Percentiles rank a stretch among this genome's conserved stretches.
phyloP scores from a whole-genome alignment of 2,888 invertebrate species.

The Epirrhoe tristata region DNA sequence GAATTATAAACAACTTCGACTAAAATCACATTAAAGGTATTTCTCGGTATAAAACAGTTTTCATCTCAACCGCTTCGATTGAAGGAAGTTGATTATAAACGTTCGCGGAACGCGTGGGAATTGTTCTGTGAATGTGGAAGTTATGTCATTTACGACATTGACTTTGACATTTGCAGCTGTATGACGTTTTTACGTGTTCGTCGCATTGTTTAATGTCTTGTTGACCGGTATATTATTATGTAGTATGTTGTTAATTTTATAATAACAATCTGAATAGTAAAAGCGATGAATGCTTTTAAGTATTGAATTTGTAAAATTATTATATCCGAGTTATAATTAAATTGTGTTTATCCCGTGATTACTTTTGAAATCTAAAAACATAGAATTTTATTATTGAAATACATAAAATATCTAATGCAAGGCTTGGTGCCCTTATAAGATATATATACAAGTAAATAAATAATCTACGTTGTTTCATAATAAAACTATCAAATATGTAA shows the following conservation, averaged over 20 bases:
- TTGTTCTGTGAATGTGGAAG: slow-evolving; percentile 15
- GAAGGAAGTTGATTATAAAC: slow-evolving; percentile 39
- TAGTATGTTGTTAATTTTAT: not conserved
- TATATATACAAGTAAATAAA: too few relatives aligned
- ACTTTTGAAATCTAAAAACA: too few relatives aligned
- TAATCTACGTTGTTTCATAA: not conserved
- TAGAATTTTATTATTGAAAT: too few relatives aligned
- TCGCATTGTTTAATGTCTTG: not conserved
- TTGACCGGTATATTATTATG: not conserved
- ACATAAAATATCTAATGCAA: too few relatives aligned
- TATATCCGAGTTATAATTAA: too few relatives aligned
- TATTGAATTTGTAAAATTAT: too few relatives aligned
- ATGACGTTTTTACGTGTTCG: slow-evolving; percentile 1
- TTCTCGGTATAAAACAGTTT: slow-evolving; percentile 44
- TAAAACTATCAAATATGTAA: not conserved
- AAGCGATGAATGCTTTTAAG: not conserved
- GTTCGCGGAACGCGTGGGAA: slow-evolving; percentile 42
- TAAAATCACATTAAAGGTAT: slow-evolving; percentile 30
- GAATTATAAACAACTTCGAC: slow-evolving; percentile 31
- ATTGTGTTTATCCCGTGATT: too few relatives aligned
- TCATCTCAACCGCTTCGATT: slow-evolving; percentile 36
- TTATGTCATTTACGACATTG: slow-evolving; percentile 26
- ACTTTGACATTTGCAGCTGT: slow-evolving; percentile 29
- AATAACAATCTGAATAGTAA: not conserved
- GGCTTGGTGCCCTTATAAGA: too few relatives aligned